phyloP scores from a whole-genome alignment of 2,888 invertebrate species.

The Oeneis ivallda region DNA sequence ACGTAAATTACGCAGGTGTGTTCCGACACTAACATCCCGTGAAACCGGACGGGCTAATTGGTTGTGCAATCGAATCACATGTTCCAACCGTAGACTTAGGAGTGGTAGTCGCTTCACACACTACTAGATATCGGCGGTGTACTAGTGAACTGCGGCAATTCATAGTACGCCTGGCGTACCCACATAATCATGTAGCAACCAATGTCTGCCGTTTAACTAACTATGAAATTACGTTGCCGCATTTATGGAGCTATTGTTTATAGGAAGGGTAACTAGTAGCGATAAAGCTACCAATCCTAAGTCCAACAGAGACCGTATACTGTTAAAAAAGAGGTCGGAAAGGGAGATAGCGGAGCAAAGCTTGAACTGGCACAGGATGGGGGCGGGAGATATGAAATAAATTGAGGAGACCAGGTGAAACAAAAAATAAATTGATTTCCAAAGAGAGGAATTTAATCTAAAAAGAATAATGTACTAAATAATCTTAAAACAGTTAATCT shows the following conservation, averaged over 20 bases:
- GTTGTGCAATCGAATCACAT: neutral
- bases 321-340: neutral
- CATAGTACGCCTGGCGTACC: too few relatives aligned
- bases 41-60: neutral
- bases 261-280: too few relatives aligned
- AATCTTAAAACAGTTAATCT: conserved; percentile 40
- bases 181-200: too few relatives aligned
- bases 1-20: too few relatives aligned
- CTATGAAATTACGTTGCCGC: too few relatives aligned
- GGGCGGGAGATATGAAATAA: conserved; percentile 36
- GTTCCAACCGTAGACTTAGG: neutral
- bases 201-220: too few relatives aligned
- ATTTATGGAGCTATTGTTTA: too few relatives aligned
- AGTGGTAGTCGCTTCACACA: neutral
- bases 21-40: neutral
- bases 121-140: too few relatives aligned
- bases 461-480: conserved; percentile 50
- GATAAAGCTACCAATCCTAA: too few relatives aligned
- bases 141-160: too few relatives aligned
- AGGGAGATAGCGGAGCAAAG: conserved; percentile 42
- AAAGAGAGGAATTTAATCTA: conserved; percentile 58
- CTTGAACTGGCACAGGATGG: conserved; percentile 17
- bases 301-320: neutral
- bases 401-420: conserved; percentile 1
- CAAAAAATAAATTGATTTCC: neutral